phyloP scores from a whole-genome alignment of 1,140 invertebrate genomes.

The honey bee (Apis mellifera) region DNA sequence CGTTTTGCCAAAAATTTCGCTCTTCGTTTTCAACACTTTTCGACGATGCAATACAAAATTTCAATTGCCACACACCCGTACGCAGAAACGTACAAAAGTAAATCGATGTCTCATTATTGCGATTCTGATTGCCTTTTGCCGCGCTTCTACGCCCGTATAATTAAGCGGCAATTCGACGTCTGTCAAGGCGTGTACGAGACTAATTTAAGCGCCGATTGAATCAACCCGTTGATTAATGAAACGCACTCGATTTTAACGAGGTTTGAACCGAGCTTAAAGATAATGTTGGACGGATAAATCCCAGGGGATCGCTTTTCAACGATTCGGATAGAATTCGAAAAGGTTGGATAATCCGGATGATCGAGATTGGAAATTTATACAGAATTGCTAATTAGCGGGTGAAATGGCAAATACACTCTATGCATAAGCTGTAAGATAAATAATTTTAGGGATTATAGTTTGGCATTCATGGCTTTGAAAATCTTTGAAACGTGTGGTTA shows the following conservation, averaged over 20 bases:
- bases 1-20: not conserved
- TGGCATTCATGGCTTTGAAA: not conserved
- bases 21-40: not conserved
- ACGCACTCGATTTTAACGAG: conserved; percentile 28
- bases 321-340: not conserved
- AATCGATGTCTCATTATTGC: no score
- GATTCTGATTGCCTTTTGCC: conserved; percentile 25
- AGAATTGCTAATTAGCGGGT: conserved; percentile 12
- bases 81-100: no score
- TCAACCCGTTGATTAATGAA: conserved; percentile 38
- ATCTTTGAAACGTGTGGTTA: no score
- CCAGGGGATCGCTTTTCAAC: not conserved
- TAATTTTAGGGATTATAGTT: not conserved
- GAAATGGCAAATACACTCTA: not conserved
- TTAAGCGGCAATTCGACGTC: conserved; percentile 46
- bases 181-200: conserved; percentile 12
- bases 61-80: no score
- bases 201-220: conserved; percentile 49
- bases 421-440: not conserved
- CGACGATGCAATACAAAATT: not conserved
- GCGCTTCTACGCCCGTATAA: conserved; percentile 18
- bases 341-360: not conserved
- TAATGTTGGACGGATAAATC: conserved; percentile 27
- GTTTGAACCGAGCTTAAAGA: not conserved
- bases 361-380: conserved; percentile 12